Evolutionary conservation across 2,888 invertebrate species (phyloP), one percentile per base, ranked within the genome.

Genomic region (Cactoblastis cactorum): DNA sequence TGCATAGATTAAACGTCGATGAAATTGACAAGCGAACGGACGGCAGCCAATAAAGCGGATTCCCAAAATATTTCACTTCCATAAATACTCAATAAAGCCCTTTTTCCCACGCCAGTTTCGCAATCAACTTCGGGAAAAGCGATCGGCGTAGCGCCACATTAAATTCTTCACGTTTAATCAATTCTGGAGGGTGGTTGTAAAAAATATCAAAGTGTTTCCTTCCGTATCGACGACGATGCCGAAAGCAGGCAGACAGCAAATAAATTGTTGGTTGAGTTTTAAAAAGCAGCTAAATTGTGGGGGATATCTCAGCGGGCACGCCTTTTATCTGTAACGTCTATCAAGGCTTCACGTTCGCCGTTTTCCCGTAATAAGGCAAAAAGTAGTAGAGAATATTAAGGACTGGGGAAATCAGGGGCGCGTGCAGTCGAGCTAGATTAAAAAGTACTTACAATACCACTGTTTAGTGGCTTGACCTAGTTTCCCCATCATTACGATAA

Each of bases 301-400:
- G 75, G 48, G 74, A 77, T 74, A 71, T 71, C 70, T 75, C 64
- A 72, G 66, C 71, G 71, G 83, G 73, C 77, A 80, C 87, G 87
- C 87, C 86, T 85, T 88, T 88, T 85, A 83, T 83, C 83, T 88
- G 88, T 88, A 72, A 80, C 78, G 83, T 81, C 80, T 82, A 83
- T 82, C 79, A 81, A 58, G 67, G 64, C 66, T 74, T 73, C 67
- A 71, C 69, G 69, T 74, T 69, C 70, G 65, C 66, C 58, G 65
- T 61, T 70, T 68, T 67, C 67, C 75, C 71, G 74, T 79, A 81
- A 81, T 24, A 78, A 65, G 67, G 65, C 69, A 77, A 74, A 75
- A 77, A 72, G 65, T 67, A 65, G 54, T 54, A 56, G 59, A 54
- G 71, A 73, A 77, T 74, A 76, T 77, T 71, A 73, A 73, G 64